These are phyloP conservation scores for Tetropium fuscum DNA, from an alignment of 2,888 invertebrate genomes.

Conservation along the genomic window DNA sequence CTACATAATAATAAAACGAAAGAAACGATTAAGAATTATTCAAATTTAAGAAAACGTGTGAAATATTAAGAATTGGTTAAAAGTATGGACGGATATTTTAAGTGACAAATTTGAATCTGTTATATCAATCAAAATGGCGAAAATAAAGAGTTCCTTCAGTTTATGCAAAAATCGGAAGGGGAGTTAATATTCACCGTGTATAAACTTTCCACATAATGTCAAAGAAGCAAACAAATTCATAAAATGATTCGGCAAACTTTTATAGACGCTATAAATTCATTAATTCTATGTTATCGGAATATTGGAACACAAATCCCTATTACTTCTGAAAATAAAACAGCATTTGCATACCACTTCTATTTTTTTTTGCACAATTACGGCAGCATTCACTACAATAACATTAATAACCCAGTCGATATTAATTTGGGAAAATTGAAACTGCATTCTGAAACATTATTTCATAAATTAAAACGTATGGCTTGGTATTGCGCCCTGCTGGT, in stretches of 20 bases:
- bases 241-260: constrained; percentile 27
- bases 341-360: not conserved
- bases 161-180: too few relatives aligned
- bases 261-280: constrained; percentile 32
- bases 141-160: too few relatives aligned
- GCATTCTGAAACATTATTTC: constrained; percentile 46
- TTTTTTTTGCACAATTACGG: constrained; percentile 4
- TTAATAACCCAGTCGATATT: constrained; percentile 27
- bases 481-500: constrained; percentile 36
- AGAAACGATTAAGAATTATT: too few relatives aligned
- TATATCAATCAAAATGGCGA: too few relatives aligned
- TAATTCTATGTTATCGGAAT: constrained; percentile 31
- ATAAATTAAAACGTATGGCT: constrained; percentile 50
- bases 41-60: too few relatives aligned
- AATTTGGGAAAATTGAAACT: constrained; percentile 36
- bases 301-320: constrained; percentile 20
- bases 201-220: constrained; percentile 8
- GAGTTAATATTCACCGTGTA: too few relatives aligned
- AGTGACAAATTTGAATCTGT: too few relatives aligned
- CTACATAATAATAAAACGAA: too few relatives aligned
- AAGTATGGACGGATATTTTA: too few relatives aligned
- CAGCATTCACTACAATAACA: constrained; percentile 17
- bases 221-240: constrained; percentile 34
- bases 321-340: constrained; percentile 13
- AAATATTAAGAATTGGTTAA: too few relatives aligned